phyloP scores from a whole-genome alignment of 2,888 invertebrate genomes.

The Nomada flava region DNA sequence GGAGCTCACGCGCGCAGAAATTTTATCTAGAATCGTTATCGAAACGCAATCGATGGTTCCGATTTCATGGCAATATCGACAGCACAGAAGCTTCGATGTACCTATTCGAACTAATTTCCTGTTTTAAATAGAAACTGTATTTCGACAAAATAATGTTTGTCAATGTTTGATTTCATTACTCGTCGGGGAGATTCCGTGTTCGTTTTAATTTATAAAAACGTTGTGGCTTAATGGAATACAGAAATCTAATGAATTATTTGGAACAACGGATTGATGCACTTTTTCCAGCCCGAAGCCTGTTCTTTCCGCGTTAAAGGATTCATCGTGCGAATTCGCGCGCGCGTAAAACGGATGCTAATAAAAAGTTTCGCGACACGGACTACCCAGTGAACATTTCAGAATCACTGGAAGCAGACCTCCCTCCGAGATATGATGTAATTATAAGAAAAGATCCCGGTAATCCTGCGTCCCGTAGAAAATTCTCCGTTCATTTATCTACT shows the following conservation, averaged over 20 bases:
- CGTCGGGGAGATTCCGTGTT: too few species aligned
- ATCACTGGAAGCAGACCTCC: not conserved
- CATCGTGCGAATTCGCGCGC: not conserved
- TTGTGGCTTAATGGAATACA: not conserved
- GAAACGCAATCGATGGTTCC: conserved; percentile 16
- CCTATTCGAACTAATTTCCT: not conserved
- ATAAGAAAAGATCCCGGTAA: not conserved
- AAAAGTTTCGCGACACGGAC: not conserved
- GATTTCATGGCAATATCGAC: conserved; percentile 22
- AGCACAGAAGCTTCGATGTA: not conserved
- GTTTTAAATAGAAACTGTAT: not conserved
- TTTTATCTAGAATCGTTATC: conserved; percentile 8
- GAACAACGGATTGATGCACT: too few species aligned
- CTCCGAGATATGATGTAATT: not conserved
- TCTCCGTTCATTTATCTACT: not conserved
- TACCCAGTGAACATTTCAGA: not conserved
- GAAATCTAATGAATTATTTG: conserved; percentile 1
- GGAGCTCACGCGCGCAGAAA: conserved; percentile 1
- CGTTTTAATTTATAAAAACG: too few species aligned
- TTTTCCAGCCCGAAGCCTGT: too few species aligned
- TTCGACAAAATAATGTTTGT: not conserved
- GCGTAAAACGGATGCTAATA: not conserved
- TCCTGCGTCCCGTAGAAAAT: not conserved
- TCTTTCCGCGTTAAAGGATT: conserved; percentile 12
- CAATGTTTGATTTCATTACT: conserved; percentile 3